Percentiles rank a stretch among this genome's conserved stretches.
phyloP scores from a whole-genome alignment of 2,888 invertebrate species.

The Eupithecia inturbata region DNA sequence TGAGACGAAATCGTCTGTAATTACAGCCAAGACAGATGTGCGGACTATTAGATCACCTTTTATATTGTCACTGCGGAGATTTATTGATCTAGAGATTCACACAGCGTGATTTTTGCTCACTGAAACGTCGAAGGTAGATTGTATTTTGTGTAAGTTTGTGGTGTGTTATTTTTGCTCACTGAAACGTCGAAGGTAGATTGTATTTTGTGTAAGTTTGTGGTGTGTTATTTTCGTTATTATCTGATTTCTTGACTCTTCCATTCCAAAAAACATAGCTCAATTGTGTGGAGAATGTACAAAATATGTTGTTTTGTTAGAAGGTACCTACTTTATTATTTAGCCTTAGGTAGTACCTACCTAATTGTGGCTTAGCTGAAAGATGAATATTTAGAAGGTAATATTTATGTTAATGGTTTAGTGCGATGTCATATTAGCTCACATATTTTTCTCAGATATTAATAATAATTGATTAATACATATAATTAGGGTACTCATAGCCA shows the following conservation, averaged over 20 bases:
- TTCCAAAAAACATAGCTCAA: neutral
- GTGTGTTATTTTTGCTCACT: neutral
- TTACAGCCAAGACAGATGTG: constrained; percentile 25
- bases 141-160: neutral
- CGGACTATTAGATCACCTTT: constrained; percentile 24
- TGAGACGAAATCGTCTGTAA: constrained; percentile 20
- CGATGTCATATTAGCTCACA: neutral
- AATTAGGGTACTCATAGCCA: neutral
- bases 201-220: neutral
- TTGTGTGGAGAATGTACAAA: neutral
- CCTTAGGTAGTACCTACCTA: neutral
- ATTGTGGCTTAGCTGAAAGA: neutral
- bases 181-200: neutral
- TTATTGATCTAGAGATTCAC: constrained; percentile 17
- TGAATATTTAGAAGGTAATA: constrained; percentile 1
- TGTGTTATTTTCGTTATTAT: neutral
- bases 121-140: neutral
- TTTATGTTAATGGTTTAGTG: neutral
- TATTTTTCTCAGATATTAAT: neutral
- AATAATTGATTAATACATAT: neutral
- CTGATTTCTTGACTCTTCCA: neutral
- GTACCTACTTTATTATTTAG: neutral
- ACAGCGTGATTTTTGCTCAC: neutral
- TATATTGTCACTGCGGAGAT: constrained; percentile 20
- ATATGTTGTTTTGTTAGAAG: neutral